Conservation (phyloP, 1,140 invertebrate species). For the Laodelphax striatellus region DNA sequence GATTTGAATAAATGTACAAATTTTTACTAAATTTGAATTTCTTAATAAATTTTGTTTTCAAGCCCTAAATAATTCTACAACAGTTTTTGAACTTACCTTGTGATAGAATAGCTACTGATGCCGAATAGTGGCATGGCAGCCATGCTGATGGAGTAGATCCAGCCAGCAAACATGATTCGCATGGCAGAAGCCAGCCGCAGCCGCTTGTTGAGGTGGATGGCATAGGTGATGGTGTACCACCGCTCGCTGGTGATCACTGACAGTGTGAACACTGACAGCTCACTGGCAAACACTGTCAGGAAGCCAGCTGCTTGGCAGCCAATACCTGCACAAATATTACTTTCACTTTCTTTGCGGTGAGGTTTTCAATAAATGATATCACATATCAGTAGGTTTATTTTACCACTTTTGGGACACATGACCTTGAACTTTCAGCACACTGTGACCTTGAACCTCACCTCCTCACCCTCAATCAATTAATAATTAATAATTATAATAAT, state of each 20-base stretch:
- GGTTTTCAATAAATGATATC: too few relatives aligned
- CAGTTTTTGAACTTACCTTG: conserved; percentile 42
- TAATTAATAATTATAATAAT: too few relatives aligned
- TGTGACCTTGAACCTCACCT: too few relatives aligned
- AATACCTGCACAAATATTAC: conserved; percentile 33
- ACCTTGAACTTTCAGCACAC: too few relatives aligned
- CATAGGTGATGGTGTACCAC: conserved; percentile 77
- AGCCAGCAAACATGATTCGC: conserved; percentile 55
- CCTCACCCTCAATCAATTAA: too few relatives aligned
- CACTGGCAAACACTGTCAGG: conserved; percentile 74
- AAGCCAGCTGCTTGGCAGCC: conserved; percentile 80
- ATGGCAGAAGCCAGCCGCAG: conserved; percentile 51
- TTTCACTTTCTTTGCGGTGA: too few relatives aligned
- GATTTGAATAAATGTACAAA: too few relatives aligned
- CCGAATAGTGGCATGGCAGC: conserved; percentile 63
- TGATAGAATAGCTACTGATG: conserved; percentile 68
- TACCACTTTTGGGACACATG: too few relatives aligned
- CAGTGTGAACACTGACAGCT: conserved; percentile 75
- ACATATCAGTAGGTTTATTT: not conserved
- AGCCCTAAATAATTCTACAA: too few relatives aligned
- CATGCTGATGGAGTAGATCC: conserved; percentile 61
- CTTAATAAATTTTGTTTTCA: too few relatives aligned
- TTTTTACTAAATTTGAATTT: too few relatives aligned
- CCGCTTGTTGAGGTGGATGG: conserved; percentile 62
- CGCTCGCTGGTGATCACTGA: conserved; percentile 77